Conservation (phyloP, 35 echinoderm and acorn worm genomes). For the Holothuria glaberrima region DNA sequence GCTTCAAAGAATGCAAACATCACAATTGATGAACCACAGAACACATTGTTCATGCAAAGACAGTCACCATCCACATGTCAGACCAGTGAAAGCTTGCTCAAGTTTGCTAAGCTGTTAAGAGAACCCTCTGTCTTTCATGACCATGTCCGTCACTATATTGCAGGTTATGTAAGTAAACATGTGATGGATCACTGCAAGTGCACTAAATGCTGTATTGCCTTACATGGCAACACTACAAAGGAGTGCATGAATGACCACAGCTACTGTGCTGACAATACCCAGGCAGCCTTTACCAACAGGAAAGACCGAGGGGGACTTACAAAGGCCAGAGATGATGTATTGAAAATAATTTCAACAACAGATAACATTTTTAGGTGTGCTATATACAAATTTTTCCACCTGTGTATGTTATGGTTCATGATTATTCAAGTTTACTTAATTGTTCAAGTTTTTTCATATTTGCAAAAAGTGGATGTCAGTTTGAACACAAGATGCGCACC, state of each 20-base stretch:
- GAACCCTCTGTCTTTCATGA: slow-evolving; percentile 66
- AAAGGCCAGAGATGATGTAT: no score
- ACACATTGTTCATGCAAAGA: slow-evolving; percentile 46
- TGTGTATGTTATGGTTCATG: no score
- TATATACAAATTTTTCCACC: no score
- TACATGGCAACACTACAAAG: slow-evolving; percentile 40
- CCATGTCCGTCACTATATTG: slow-evolving; percentile 68
- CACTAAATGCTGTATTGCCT: slow-evolving; percentile 67
- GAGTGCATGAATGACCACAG: neutral
- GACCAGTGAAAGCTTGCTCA: slow-evolving; percentile 50
- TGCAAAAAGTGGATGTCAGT: no score
- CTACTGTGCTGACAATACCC: slow-evolving; percentile 7
- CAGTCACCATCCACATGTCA: slow-evolving; percentile 29
- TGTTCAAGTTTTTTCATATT: no score
- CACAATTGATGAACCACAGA: slow-evolving; percentile 50
- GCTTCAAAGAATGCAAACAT: slow-evolving; percentile 62
- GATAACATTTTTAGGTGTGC: no score
- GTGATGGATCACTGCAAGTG: slow-evolving; percentile 67
- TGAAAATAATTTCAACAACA: no score
- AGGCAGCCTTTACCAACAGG: slow-evolving; percentile 47
- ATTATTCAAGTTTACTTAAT: no score
- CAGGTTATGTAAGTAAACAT: slow-evolving; percentile 68
- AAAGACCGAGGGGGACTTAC: neutral
- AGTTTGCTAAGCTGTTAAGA: slow-evolving; percentile 51
- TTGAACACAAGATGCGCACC: no score